These are phyloP conservation scores for Chloropsis cyanopogon DNA, from an alignment of 2,113 vertebrate genomes.

Conservation along the genomic window DNA sequence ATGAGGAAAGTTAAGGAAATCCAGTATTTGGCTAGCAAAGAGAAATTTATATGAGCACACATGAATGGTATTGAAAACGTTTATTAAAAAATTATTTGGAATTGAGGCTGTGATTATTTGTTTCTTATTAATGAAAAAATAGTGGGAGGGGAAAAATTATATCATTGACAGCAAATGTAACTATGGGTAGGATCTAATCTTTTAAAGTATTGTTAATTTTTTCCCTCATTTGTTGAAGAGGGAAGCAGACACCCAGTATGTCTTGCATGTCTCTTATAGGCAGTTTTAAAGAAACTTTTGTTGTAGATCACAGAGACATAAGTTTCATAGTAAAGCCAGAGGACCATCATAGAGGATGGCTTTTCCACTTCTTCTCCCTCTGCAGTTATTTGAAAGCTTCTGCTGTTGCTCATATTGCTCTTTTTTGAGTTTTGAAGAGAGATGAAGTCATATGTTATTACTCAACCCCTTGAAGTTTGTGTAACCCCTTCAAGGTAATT, in stretches of 20 bases:
- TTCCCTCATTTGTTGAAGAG: neutral
- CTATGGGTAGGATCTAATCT: neutral
- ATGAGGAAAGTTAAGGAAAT: neutral
- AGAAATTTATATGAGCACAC: neutral
- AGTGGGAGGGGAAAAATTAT: neutral
- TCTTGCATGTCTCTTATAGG: neutral
- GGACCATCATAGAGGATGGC: neutral
- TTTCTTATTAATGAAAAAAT: neutral
- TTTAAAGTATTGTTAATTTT: neutral
- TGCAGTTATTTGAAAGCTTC: neutral
- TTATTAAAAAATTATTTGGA: neutral
- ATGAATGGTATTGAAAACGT: neutral
- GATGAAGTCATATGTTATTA: neutral
- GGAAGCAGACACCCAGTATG: neutral
- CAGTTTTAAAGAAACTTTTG: neutral
- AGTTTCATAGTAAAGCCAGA: neutral
- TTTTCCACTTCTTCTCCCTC: neutral
- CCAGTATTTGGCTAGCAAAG: neutral
- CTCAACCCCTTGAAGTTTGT: constrained; percentile 26
- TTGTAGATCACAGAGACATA: neutral
- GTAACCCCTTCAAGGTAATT: constrained; percentile 34
- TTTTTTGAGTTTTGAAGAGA: constrained; percentile 9
- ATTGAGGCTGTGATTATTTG: neutral
- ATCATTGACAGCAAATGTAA: neutral
- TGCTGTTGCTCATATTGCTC: neutral